Evolutionary conservation across 2,797 vertebrate species (phyloP), one percentile per base, ranked within the genome.

Genomic region (Urocyon cinereoargenteus): DNA sequence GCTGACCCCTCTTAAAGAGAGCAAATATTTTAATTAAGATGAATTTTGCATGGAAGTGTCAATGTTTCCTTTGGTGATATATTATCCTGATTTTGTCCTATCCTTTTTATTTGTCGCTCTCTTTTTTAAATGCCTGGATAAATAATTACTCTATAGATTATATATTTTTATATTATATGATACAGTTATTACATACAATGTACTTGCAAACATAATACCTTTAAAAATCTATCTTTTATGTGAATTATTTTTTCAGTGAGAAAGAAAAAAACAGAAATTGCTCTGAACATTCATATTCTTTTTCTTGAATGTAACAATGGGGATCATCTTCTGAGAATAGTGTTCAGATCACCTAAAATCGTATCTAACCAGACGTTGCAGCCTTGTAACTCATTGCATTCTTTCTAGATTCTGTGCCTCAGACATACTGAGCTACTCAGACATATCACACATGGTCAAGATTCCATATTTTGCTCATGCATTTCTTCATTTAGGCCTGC

Each of bases 11-110:
- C 1, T 28, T n/a, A 86, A 86, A 18, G 8, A 92, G 2, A 72
- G 5, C 14, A 85, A 87, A 55, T 70, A 59, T 68, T 91, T 94
- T 87, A 88, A 84, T 45, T 78, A 55, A 92, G 66, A 53, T 45
- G 19, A 83, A 55, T 1, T 19, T 88, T 86, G 82, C 0, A 0
- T 40, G 14, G 16, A 59, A 75, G 3, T 21, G 18, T 75, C 57
- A 12, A 10, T 66, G 45, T 94, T 94, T 16, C 81, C 12, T 55
- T 61, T 72, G 28, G 55, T 36, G 24, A 5, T 34, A 14, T 0
- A 31, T 49, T 87, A 19, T 36, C 21, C 15, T 70, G 21, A 11
- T 84, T 90, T 90, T 21, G 6, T 81, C 78, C 16, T 18, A 45
- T 49, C 13, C 0, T 6, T 68, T 78, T 9, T 3, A 1, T 26